These are phyloP conservation scores for Drosophila grimshawi DNA, from an alignment of 1,140 invertebrate genomes.

Conservation along the genomic window DNA sequence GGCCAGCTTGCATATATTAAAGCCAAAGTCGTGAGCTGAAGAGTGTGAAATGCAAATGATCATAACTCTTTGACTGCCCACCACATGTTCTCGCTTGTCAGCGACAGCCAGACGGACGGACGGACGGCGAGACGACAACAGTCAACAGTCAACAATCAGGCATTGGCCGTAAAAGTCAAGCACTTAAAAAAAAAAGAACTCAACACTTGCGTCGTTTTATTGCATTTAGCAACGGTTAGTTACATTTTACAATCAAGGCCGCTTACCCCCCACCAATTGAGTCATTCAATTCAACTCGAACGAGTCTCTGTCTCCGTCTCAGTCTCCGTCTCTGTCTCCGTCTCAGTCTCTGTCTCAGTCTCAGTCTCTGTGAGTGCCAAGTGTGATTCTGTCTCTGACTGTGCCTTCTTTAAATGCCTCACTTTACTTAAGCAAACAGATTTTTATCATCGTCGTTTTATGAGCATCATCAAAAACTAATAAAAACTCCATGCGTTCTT, in stretches of 20 bases:
- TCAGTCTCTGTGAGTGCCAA: background rate
- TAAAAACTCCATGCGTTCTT: constrained; percentile 82
- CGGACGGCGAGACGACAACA: too few species aligned
- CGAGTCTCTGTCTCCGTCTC: constrained; percentile 12
- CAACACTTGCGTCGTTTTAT: constrained; percentile 63
- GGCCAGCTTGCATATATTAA: too few species aligned
- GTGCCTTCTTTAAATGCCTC: constrained; percentile 61
- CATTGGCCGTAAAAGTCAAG: constrained; percentile 39
- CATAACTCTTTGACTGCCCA: constrained; percentile 23
- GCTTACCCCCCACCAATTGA: background rate
- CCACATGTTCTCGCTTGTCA: background rate
- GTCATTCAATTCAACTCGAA: constrained; percentile 59
- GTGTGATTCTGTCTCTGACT: background rate
- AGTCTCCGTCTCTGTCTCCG: background rate
- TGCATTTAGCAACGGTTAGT: constrained; percentile 73
- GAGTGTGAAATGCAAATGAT: too few species aligned
- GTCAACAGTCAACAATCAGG: background rate
- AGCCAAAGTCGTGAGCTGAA: too few species aligned
- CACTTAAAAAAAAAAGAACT: constrained; percentile 27
- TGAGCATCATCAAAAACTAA: constrained; percentile 82
- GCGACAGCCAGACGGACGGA: background rate
- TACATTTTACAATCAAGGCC: constrained; percentile 48
- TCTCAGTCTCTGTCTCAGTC: background rate
- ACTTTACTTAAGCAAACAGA: constrained; percentile 82
- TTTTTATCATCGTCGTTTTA: constrained; percentile 81